Percentiles rank a stretch among this genome's conserved stretches.
Conservation (phyloP, 2,888 invertebrate species). For the Galeopsomyia nigrocyanea region DNA sequence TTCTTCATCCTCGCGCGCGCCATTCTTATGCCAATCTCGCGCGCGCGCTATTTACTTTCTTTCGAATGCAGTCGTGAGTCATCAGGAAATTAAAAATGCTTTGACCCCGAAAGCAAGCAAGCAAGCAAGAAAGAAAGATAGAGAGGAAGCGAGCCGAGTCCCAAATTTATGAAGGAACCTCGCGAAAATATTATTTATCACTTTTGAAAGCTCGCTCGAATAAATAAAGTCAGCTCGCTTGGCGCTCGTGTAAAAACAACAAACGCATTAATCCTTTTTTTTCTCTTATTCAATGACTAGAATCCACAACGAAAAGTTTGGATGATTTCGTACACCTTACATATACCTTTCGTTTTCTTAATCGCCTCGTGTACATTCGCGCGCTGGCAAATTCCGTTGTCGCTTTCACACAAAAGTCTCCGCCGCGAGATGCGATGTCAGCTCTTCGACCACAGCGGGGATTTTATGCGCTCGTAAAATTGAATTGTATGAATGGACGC, state of each 20-base stretch:
- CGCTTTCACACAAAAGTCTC: constrained; percentile 14
- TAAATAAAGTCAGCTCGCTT: no score
- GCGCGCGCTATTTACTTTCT: not conserved
- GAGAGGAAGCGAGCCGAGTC: no score
- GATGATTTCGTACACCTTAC: no score
- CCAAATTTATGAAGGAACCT: no score
- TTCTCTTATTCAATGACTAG: no score
- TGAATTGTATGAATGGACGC: not conserved
- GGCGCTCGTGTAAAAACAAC: no score
- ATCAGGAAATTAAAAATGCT: not conserved
- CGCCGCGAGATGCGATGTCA: not conserved
- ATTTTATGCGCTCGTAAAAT: constrained; percentile 8
- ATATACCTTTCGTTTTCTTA: constrained; percentile 27
- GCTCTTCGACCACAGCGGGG: not conserved
- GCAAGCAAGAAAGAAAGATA: no score
- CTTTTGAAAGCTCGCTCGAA: no score
- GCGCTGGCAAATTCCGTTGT: constrained; percentile 12
- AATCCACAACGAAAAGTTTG: no score
- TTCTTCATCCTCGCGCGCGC: constrained; percentile 18
- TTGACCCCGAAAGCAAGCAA: no score
- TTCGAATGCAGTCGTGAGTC: not conserved
- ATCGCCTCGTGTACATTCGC: not conserved
- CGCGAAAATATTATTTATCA: no score
- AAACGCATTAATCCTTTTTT: no score
- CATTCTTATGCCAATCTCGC: not conserved